A percentile compares a stretch with the other conserved stretches of the same genome.
phyloP scores from a whole-genome alignment of 2,797 vertebrate genomes.

The Ptychobarbus kaznakovi region DNA sequence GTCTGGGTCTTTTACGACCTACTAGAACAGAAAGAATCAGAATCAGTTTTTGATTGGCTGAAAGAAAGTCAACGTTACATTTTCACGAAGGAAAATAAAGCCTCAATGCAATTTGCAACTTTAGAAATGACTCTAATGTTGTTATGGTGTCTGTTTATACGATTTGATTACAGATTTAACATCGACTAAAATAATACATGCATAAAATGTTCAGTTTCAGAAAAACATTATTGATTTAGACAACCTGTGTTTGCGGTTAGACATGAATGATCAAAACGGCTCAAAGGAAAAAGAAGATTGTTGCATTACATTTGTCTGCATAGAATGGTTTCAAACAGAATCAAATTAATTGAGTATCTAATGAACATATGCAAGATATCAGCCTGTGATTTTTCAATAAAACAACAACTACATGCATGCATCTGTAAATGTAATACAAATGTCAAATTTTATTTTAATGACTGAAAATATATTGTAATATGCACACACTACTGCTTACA shows the following conservation, averaged over 20 bases:
- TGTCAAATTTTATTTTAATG: background rate
- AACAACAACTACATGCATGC: background rate
- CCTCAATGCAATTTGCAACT: background rate
- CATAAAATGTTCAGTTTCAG: background rate
- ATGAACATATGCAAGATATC: background rate
- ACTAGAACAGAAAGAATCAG: background rate
- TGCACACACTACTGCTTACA: background rate
- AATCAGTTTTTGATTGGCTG: background rate
- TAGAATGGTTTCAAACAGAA: background rate
- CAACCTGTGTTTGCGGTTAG: background rate
- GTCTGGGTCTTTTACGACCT: slow-evolving; percentile 88
- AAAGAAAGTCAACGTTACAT: background rate
- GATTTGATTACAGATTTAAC: background rate
- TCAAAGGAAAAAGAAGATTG: background rate
- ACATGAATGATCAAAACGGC: background rate
- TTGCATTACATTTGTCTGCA: background rate
- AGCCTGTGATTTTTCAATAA: background rate
- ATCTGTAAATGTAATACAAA: background rate
- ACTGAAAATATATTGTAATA: background rate
- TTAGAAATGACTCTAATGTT: background rate
- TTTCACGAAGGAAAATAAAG: background rate
- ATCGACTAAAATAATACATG: background rate
- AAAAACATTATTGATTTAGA: background rate
- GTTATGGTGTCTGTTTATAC: background rate
- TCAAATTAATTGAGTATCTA: background rate